Evolutionary conservation across 2,797 vertebrate species (phyloP).

Genomic region (Rhynchonycteris naso): DNA sequence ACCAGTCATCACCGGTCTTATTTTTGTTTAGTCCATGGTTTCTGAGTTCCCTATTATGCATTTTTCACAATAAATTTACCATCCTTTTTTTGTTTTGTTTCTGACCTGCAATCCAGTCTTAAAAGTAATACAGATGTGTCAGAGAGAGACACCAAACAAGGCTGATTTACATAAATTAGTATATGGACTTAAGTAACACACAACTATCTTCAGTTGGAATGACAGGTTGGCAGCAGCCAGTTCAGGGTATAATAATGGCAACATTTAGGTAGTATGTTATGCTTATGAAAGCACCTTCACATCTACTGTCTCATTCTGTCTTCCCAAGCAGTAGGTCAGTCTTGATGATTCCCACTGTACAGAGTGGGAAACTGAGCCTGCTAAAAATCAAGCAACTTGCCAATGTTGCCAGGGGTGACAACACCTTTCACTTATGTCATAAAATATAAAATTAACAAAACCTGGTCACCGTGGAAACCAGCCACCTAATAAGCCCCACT

Average conservation of each 20-base stretch:
- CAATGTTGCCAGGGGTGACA: neutral
- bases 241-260: neutral
- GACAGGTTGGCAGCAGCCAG: neutral
- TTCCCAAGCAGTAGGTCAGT: neutral
- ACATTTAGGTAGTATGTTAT: no score
- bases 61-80: neutral
- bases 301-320: neutral
- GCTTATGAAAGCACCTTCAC: neutral
- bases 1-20: neutral
- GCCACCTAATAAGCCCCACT: rapidly evolving
- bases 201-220: neutral
- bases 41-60: neutral
- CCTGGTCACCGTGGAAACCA: neutral
- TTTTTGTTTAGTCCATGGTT: neutral
- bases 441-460: neutral
- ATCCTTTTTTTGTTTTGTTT: neutral
- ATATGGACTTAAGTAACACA: neutral
- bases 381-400: neutral
- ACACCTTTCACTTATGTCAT: neutral
- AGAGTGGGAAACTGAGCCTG: neutral
- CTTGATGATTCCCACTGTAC: no score
- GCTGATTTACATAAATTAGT: neutral
- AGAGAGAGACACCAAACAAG: neutral
- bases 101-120: neutral
- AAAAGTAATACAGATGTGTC: neutral